Evolutionary conservation across 2,888 invertebrate genomes (phyloP), one percentile per base, ranked within the genome.

Genomic region (Lottia gigantea): DNA sequence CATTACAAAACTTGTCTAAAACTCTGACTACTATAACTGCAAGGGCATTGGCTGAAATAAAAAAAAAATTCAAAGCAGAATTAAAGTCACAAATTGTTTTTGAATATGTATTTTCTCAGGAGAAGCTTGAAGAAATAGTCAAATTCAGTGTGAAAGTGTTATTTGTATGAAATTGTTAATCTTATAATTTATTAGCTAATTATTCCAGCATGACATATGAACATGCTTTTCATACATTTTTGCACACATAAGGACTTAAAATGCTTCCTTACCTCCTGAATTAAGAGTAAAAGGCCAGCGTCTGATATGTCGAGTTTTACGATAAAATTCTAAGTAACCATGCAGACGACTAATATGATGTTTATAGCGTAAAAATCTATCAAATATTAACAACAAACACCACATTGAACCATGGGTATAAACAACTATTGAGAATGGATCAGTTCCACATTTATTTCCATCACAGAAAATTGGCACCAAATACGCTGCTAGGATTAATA

Each of bases 311-410:
- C 80, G 69, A 4, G 86, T 85, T 66, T 73, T 74, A 45, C 85
- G 74, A 78, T 85, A 85, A 71, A 86, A 86, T 46, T 80, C 82
- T 25, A 85, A 71, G 68, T 86, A 86, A 8, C 86, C 86, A 71
- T 75, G 72, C n/a, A 82, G 78, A 16, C 85, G 74, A 26, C 76
- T 83, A 31, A 76, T 67, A 67, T 82, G 76, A 63, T 86, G 86
- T 66, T 82, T 78, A 40, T 77, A 65, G 45, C 82, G 76, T 67
- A 83, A 79, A 70, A 76, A 83, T 64, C 82, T 74, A 70, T 86
- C 84, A 26, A 83, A 72, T 0, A 77, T 16, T 6, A 84, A 71
- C 47, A 80, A 76, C 11, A 85, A 8, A 61, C 84, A 79, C 84
- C 85, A 86, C 16, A 81, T 67, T 14, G 77, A 80, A 14, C 79